Base-by-base conservation (phyloP, 2,113 vertebrate genomes). In the Myrmecophaga tridactyla region DNA sequence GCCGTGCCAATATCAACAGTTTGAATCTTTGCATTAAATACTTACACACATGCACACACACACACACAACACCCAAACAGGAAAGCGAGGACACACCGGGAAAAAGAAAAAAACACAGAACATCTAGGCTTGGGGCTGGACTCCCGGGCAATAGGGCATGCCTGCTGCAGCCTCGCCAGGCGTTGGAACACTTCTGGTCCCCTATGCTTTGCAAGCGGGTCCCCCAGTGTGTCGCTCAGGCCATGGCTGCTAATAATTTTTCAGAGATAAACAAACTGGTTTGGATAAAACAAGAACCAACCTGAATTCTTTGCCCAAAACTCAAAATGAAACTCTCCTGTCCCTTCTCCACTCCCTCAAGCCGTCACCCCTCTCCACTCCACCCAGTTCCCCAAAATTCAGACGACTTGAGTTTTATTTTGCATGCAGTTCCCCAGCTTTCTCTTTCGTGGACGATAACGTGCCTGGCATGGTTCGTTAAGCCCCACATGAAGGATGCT, bases 271-370 rank as follows among this genome's bases (percentile, higher is more conserved):
- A 97, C 95, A 97, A 98, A 97, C 84, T 89, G 93, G 96, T 95
- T 78, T 46, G 9, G n/a, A 94, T 62, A 29, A 90, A 91, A 94
- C 97, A 97, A 97, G 1, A 96, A 83, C 63, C 94, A 95, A 95
- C 98, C 94, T 95, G 95, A 97, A 97, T 81, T 76, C 96, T 97
- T 97, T 46, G 92, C 78, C 91, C 77, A 96, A 88, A 82, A 97
- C 56, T 81, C 70, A 51, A 96, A 89, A 39, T 23, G 89, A 90
- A 92, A 51, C 87, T 92, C 69, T 84, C 46, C 75, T 7, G 48
- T 92, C 76, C 39, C 78, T 70, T 36, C 43, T 53, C 65, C 58
- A 15, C 80, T 86, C 34, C 51, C 46, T 78, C 56, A 31, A 20
- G 70, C 46, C 73, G 21, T 51, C 43, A 21, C n/a, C 65, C 51